phyloP scores from a whole-genome alignment of 2,113 vertebrate genomes.

The Actenoides hombroni region DNA sequence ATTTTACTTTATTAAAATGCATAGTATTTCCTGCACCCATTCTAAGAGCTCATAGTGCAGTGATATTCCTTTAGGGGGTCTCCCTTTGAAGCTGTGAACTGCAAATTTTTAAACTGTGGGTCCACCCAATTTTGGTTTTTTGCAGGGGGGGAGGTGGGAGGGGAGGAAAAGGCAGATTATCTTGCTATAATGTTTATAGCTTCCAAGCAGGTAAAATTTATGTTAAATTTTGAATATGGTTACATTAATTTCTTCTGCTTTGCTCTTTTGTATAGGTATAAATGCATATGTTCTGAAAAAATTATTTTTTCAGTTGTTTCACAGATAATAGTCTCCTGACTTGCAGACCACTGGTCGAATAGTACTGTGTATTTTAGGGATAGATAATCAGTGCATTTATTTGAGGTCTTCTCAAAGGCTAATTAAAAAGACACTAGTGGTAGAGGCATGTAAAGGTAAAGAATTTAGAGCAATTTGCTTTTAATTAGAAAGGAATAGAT shows the following conservation, averaged over 20 bases:
- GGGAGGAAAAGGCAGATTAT: background rate
- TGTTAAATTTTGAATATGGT: background rate
- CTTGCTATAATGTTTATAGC: background rate
- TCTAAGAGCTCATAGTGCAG: background rate
- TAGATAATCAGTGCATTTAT: background rate
- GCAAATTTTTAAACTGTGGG: background rate
- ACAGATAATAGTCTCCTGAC: background rate
- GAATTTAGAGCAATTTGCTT: background rate
- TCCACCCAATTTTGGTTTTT: background rate
- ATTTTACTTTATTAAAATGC: background rate
- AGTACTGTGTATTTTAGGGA: background rate
- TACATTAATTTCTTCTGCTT: background rate
- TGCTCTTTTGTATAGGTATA: background rate
- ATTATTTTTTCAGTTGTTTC: background rate
- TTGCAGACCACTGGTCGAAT: background rate
- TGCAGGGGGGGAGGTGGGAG: rapidly evolving
- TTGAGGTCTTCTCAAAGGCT: background rate
- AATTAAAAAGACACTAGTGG: background rate
- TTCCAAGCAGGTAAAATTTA: background rate
- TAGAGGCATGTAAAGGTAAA: background rate
- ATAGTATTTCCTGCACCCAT: background rate
- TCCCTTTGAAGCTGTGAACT: background rate
- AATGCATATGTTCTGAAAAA: background rate
- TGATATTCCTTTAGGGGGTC: background rate
- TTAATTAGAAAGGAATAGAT: background rate